phyloP scores from a whole-genome alignment of 2,888 invertebrate species.

The Andricus curvator region DNA sequence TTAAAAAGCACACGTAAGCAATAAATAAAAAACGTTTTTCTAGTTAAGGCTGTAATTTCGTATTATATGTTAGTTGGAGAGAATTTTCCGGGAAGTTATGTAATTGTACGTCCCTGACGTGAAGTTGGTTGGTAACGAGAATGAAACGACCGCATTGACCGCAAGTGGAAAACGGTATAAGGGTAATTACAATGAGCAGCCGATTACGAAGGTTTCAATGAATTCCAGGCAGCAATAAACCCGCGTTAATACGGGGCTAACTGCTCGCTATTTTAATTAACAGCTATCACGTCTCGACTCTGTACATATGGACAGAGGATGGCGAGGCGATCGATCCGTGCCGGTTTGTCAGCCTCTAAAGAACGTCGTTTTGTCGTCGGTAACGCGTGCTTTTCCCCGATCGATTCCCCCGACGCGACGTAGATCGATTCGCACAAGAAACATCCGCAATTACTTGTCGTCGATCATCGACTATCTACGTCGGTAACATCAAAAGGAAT shows the following conservation, averaged over 20 bases:
- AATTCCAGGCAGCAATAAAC: conserved; percentile 71
- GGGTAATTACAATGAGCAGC: conserved; percentile 58
- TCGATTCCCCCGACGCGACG: conserved; percentile 48
- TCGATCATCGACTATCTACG: conserved; percentile 53
- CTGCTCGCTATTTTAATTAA: conserved; percentile 75
- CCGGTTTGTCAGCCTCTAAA: conserved; percentile 48
- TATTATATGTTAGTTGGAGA: conserved; percentile 13
- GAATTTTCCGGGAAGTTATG: conserved; percentile 35
- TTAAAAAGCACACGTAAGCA: not conserved
- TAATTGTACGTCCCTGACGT: conserved; percentile 30
- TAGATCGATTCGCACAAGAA: conserved; percentile 56
- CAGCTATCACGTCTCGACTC: conserved; percentile 58
- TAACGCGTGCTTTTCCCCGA: conserved; percentile 53
- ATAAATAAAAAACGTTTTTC: no score
- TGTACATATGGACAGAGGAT: conserved; percentile 43
- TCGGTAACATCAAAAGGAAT: conserved; percentile 50
- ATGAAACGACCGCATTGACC: conserved; percentile 51
- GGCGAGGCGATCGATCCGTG: conserved; percentile 55
- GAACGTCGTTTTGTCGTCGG: conserved; percentile 48
- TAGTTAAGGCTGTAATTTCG: not conserved
- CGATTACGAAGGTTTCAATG: conserved; percentile 67
- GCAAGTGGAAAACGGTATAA: conserved; percentile 56
- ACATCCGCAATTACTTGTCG: conserved; percentile 57
- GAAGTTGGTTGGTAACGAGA: conserved; percentile 34
- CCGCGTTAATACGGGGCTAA: conserved; percentile 71